These are phyloP conservation scores for Tachysurus fulvidraco DNA, from an alignment of 2,113 vertebrate species.

Conservation along the genomic window DNA sequence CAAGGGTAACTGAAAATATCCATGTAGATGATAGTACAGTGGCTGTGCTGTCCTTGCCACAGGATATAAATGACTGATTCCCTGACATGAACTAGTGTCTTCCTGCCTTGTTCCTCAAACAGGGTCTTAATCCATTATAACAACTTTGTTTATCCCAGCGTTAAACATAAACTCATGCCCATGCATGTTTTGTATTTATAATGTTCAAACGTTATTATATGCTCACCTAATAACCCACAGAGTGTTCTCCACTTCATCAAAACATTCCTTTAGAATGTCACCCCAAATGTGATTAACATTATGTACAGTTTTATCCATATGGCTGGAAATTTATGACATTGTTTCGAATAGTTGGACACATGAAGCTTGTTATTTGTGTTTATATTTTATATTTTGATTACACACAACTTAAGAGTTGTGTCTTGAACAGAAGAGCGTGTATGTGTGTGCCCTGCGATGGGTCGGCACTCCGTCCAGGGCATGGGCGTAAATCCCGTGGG, in stretches of 20 bases:
- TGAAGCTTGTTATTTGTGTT: slow-evolving; percentile 2
- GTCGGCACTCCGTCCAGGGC: too few species aligned
- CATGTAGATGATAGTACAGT: not conserved
- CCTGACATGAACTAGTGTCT: not conserved
- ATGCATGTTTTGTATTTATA: not conserved
- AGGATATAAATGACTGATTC: not conserved
- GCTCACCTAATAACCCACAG: not conserved
- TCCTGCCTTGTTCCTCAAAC: not conserved
- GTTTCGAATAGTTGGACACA: slow-evolving; percentile 29
- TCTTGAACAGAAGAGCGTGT: slow-evolving; percentile 35
- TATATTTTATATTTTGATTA: slow-evolving; percentile 22
- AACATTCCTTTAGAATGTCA: not conserved
- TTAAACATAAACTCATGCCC: not conserved
- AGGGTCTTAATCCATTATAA: not conserved
- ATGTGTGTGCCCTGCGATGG: too few species aligned
- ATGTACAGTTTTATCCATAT: slow-evolving; percentile 18
- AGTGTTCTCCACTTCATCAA: not conserved
- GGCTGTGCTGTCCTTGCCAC: not conserved
- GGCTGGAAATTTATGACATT: slow-evolving; percentile 33
- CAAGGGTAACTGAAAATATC: not conserved
- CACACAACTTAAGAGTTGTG: slow-evolving; percentile 24
- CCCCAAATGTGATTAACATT: slow-evolving; percentile 18
- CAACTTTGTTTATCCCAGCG: not conserved
- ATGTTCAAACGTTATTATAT: not conserved
- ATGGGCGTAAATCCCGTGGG: too few species aligned